Evolutionary conservation across 1,140 invertebrate genomes (phyloP).

Genomic region (Chionoecetes opilio): DNA sequence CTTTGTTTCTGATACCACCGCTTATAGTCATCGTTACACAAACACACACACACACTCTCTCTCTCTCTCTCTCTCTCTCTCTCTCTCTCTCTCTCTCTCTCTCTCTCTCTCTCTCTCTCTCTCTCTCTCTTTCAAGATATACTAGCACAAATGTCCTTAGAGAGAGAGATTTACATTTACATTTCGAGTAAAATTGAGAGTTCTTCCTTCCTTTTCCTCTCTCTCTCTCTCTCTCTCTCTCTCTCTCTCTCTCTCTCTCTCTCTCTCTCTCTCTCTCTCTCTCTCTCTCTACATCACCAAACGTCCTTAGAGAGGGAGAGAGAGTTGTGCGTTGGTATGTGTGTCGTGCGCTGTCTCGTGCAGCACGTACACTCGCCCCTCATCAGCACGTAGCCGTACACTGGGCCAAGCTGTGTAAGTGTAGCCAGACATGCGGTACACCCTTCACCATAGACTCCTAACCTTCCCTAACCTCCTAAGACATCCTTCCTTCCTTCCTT

Average conservation of each 20-base stretch:
- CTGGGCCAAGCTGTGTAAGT: no score
- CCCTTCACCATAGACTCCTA: no score
- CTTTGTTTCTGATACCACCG: background rate
- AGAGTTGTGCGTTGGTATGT: no score
- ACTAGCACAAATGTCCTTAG: no score
- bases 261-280: conserved; percentile 20
- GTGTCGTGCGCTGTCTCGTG: no score
- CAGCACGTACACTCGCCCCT: no score
- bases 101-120: conserved; percentile 62
- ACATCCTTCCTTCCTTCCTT: background rate
- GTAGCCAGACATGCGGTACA: no score
- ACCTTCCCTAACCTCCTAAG: background rate
- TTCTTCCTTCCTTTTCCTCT: background rate
- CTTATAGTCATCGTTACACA: background rate
- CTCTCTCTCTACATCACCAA: background rate
- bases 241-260: background rate
- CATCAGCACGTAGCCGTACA: no score
- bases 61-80: conserved; percentile 65
- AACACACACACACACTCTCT: no score
- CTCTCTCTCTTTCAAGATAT: conserved; percentile 49
- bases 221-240: background rate
- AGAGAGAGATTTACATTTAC: no score
- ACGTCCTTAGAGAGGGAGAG: background rate
- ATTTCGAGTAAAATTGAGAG: no score
- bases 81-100: conserved; percentile 66